Evolutionary conservation across 2,113 vertebrate species (phyloP).

Genomic region (Otolemur garnettii): DNA sequence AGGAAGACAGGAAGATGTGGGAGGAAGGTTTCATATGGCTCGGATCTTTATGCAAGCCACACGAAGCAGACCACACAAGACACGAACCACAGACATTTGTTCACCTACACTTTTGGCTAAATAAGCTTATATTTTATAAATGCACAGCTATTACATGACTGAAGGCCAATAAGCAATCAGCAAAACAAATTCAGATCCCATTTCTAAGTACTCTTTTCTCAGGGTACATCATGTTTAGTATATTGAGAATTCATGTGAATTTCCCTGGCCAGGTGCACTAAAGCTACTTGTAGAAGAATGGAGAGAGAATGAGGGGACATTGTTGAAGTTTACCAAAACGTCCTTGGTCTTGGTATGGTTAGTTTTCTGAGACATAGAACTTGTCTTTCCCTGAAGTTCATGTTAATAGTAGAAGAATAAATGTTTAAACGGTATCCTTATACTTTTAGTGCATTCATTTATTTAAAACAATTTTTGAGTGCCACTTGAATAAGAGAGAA

Average conservation of each 20-base stretch:
- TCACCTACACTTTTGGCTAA: background rate
- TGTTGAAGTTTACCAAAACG: background rate
- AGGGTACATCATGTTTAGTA: background rate
- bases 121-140: conserved; percentile 49
- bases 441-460: background rate
- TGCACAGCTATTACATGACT: background rate
- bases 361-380: background rate
- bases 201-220: background rate
- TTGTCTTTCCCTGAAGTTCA: background rate
- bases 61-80: background rate
- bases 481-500: background rate
- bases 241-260: background rate
- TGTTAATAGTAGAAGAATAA: background rate
- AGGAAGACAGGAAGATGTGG: conserved; percentile 34
- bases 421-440: background rate
- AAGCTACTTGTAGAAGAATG: background rate
- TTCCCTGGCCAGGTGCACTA: background rate
- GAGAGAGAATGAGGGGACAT: background rate
- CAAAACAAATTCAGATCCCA: background rate
- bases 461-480: background rate
- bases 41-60: background rate
- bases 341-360: background rate
- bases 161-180: background rate
- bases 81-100: background rate
- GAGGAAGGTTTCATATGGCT: background rate